Evolutionary conservation across 2,797 vertebrate genomes (phyloP).

Genomic region (Arctocebus calabarensis): DNA sequence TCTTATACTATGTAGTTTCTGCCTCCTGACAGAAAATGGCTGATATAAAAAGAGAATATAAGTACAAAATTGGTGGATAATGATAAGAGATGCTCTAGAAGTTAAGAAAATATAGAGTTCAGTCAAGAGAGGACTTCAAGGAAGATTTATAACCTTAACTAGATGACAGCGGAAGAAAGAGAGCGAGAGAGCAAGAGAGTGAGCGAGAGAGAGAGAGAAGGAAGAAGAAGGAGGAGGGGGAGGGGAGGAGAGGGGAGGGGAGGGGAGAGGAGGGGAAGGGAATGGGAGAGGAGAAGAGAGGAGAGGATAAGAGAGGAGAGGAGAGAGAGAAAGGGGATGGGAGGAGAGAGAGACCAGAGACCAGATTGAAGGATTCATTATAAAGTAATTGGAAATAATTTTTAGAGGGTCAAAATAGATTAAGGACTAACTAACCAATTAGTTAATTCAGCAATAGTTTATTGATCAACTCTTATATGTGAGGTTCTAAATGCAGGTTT

Average conservation of each 20-base stretch:
- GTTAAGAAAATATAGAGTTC: constrained; percentile 31
- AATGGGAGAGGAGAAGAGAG: neutral
- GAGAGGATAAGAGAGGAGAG: neutral
- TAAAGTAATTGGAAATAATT: constrained; percentile 50
- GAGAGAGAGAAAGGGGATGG: neutral
- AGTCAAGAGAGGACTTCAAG: neutral
- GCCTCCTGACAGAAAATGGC: neutral
- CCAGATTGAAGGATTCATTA: constrained; percentile 27
- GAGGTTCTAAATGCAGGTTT: constrained; percentile 12
- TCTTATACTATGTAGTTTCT: constrained; percentile 41
- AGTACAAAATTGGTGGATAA: neutral
- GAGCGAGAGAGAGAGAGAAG: too few relatives aligned
- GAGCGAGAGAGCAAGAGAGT: too few relatives aligned
- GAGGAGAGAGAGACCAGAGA: neutral
- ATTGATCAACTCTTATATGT: neutral
- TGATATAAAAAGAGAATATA: constrained; percentile 21
- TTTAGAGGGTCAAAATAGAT: constrained; percentile 33
- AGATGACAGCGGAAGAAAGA: neutral
- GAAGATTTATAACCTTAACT: neutral
- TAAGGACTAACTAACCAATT: constrained; percentile 45
- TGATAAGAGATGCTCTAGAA: neutral
- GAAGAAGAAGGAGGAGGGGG: neutral
- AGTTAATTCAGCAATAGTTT: constrained; percentile 40
- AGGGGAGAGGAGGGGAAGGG: neutral
- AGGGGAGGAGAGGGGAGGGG: neutral